These are phyloP conservation scores for Pocota personata DNA, from an alignment of 2,888 invertebrate genomes.

Conservation along the genomic window DNA sequence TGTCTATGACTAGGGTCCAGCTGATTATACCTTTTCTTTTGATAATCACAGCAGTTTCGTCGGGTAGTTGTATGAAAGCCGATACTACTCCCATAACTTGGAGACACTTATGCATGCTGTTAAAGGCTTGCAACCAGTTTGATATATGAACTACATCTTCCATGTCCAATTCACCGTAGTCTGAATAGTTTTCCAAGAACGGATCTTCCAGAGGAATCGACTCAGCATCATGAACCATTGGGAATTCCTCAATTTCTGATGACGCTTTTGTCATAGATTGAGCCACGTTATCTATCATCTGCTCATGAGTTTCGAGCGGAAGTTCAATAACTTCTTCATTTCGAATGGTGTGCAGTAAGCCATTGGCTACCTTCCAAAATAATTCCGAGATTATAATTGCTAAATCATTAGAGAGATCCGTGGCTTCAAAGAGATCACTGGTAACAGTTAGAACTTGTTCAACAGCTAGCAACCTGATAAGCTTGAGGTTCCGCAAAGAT, in stretches of 20 bases:
- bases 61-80: conserved; percentile 48
- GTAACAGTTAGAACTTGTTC: conserved; percentile 73
- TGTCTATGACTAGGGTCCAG: conserved; percentile 27
- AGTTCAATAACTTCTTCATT: conserved; percentile 71
- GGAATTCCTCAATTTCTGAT: conserved; percentile 60
- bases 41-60: neutral
- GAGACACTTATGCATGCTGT: conserved; percentile 33
- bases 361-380: conserved; percentile 56
- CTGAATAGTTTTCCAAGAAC: conserved; percentile 71
- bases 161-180: conserved; percentile 71
- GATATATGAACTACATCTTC: conserved; percentile 59
- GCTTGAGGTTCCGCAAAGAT: conserved; percentile 37
- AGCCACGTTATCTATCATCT: conserved; percentile 30
- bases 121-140: conserved; percentile 69
- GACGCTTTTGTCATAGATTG: conserved; percentile 60
- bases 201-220: conserved; percentile 32
- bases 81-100: conserved; percentile 48
- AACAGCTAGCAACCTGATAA: conserved; percentile 64
- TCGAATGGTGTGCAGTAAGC: conserved; percentile 45
- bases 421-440: conserved; percentile 21
- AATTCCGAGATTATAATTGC: conserved; percentile 51
- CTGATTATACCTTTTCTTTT: conserved; percentile 18
- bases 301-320: conserved; percentile 39
- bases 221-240: conserved; percentile 44
- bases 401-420: conserved; percentile 60